phyloP scores from a whole-genome alignment of 2,113 vertebrate genomes.

The Stegastes partitus region DNA sequence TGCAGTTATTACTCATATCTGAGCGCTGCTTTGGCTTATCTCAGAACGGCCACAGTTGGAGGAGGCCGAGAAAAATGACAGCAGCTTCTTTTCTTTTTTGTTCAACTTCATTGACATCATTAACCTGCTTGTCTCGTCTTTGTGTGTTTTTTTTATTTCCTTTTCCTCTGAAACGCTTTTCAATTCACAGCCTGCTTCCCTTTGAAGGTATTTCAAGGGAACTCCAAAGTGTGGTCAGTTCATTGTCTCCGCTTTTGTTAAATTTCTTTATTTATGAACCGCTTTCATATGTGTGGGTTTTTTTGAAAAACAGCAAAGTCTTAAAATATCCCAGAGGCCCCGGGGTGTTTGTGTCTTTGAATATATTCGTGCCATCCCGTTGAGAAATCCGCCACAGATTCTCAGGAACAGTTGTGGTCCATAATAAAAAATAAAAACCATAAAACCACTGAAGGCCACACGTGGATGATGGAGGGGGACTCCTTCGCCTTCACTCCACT shows the following conservation, averaged over 20 bases:
- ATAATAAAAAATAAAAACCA: neutral
- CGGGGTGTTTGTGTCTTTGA: slow-evolving; percentile 32
- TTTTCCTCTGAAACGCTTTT: neutral
- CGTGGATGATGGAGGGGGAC: slow-evolving; percentile 11
- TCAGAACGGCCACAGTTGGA: slow-evolving; percentile 9
- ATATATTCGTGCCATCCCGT: slow-evolving; percentile 54
- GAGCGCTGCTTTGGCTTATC: slow-evolving; percentile 23
- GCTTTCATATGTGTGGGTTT: neutral
- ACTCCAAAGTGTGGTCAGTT: slow-evolving; percentile 12
- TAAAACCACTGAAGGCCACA: slow-evolving; percentile 45
- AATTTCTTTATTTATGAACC: neutral
- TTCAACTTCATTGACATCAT: slow-evolving; percentile 10
- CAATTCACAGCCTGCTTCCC: neutral
- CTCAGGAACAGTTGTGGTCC: slow-evolving; percentile 24
- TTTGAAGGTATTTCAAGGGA: neutral
- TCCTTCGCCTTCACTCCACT: slow-evolving; percentile 32
- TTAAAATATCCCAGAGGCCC: slow-evolving; percentile 49
- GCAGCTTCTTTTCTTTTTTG: neutral
- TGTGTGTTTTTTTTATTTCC: neutral
- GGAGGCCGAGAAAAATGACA: slow-evolving; percentile 14
- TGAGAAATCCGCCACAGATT: slow-evolving; percentile 56
- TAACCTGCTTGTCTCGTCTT: neutral
- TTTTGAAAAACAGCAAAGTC: neutral
- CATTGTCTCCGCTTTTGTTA: slow-evolving; percentile 10
- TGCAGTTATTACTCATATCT: slow-evolving; percentile 44